Evolutionary conservation across 2,113 vertebrate species (phyloP).

Genomic region (Scomber scombrus): DNA sequence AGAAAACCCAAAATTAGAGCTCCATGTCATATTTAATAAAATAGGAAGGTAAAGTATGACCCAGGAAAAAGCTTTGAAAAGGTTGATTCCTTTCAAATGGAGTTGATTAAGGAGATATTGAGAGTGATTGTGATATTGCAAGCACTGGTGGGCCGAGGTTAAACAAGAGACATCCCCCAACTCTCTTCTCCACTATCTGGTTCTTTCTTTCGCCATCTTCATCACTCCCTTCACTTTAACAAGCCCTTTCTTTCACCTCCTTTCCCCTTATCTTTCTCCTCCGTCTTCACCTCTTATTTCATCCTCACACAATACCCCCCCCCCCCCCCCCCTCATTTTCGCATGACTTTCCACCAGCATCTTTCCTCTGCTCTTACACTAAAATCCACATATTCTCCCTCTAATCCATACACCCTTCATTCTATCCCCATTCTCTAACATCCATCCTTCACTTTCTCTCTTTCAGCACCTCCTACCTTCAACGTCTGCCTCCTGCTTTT

Average conservation of each 20-base stretch:
- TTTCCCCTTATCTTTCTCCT: conserved; percentile 5
- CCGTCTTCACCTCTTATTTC: neutral
- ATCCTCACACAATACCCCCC: neutral
- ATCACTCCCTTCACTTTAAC: conserved; percentile 1
- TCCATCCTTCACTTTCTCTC: neutral
- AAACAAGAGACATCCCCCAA: neutral
- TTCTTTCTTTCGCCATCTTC: conserved; percentile 10
- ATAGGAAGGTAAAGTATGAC: neutral
- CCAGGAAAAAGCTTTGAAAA: neutral
- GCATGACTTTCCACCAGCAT: neutral
- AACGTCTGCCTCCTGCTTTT: neutral
- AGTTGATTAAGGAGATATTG: conserved; percentile 2
- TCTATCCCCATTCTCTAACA: neutral
- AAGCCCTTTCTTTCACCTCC: conserved; percentile 17
- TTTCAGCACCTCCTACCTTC: neutral
- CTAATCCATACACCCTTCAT: neutral
- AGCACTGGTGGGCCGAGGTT: neutral
- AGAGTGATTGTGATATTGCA: neutral
- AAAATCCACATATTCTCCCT: neutral
- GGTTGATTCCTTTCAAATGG: neutral
- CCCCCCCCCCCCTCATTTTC: neutral
- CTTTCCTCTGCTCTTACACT: neutral
- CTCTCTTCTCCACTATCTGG: neutral
- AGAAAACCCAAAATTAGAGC: neutral
- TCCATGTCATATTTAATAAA: neutral